These are phyloP conservation scores for Lordiphosa clarofinis DNA, from an alignment of 1,140 invertebrate species.

Conservation along the genomic window DNA sequence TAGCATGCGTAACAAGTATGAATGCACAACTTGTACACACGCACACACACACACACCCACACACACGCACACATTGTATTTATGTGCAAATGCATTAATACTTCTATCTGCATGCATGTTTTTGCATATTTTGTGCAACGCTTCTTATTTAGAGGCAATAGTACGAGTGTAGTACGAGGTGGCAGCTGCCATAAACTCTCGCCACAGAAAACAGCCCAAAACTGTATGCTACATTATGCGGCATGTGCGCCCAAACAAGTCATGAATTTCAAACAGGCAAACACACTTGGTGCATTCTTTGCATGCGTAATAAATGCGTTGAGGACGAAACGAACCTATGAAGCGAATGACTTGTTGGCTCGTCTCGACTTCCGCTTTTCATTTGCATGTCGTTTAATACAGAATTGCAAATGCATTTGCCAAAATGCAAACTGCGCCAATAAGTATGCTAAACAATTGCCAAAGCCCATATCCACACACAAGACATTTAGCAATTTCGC, in stretches of 20 bases:
- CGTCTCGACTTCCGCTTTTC: constrained; percentile 53
- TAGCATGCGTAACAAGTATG: constrained; percentile 75
- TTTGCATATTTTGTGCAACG: constrained; percentile 55
- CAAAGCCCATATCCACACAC: constrained; percentile 10
- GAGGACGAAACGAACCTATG: constrained; percentile 10
- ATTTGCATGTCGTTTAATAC: constrained; percentile 62
- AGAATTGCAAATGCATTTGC: constrained; percentile 46
- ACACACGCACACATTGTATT: constrained; percentile 29
- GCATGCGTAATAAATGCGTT: constrained; percentile 67
- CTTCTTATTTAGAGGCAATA: constrained; percentile 62
- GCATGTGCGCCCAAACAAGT: constrained; percentile 75
- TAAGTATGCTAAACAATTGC: constrained; percentile 68
- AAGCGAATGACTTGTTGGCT: constrained; percentile 19
- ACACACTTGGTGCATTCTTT: constrained; percentile 48
- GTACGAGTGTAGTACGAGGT: neutral
- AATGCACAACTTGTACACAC: constrained; percentile 51
- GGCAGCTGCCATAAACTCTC: constrained; percentile 48
- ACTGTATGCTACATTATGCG: constrained; percentile 74
- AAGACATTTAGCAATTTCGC: constrained; percentile 51
- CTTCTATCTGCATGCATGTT: constrained; percentile 5
- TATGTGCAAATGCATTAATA: constrained; percentile 65
- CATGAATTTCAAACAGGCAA: constrained; percentile 73
- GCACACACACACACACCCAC: too few species aligned
- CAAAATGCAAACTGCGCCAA: constrained; percentile 57
- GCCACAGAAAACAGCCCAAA: constrained; percentile 20